Conservation (phyloP, 2,113 vertebrate species). For the Ochotona princeps region DNA sequence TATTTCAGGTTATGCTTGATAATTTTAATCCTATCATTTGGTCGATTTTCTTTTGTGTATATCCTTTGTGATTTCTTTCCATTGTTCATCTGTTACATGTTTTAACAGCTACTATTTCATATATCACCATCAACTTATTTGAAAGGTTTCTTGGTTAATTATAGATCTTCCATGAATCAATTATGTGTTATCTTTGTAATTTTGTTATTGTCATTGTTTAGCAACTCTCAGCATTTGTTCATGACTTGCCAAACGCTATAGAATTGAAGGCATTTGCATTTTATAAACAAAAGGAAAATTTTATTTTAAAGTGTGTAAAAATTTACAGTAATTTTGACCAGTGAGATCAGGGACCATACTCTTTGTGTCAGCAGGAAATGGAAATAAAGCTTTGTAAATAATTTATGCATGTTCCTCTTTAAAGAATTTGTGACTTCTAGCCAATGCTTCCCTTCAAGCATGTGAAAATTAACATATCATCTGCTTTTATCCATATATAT, state of each 20-base stretch:
- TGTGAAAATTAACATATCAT: constrained; percentile 78
- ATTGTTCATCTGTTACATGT: background rate
- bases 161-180: background rate
- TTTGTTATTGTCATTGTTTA: background rate
- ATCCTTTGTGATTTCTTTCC: too few relatives aligned
- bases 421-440: constrained; percentile 52
- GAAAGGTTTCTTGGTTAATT: background rate
- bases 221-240: background rate
- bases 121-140: background rate
- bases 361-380: constrained; percentile 21
- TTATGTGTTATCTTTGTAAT: background rate
- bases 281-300: background rate
- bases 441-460: constrained; percentile 61
- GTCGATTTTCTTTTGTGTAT: too few relatives aligned
- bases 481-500: constrained; percentile 73
- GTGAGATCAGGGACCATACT: constrained; percentile 1
- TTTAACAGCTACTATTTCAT: background rate
- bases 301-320: background rate
- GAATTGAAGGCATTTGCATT: background rate
- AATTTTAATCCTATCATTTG: too few relatives aligned
- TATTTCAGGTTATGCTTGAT: too few relatives aligned
- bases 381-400: constrained; percentile 10
- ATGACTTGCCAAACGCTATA: background rate
- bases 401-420: constrained; percentile 54
- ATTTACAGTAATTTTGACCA: constrained; percentile 34